These are phyloP conservation scores for Drosophila macrospina DNA, from an alignment of 2,888 invertebrate species.

Conservation along the genomic window DNA sequence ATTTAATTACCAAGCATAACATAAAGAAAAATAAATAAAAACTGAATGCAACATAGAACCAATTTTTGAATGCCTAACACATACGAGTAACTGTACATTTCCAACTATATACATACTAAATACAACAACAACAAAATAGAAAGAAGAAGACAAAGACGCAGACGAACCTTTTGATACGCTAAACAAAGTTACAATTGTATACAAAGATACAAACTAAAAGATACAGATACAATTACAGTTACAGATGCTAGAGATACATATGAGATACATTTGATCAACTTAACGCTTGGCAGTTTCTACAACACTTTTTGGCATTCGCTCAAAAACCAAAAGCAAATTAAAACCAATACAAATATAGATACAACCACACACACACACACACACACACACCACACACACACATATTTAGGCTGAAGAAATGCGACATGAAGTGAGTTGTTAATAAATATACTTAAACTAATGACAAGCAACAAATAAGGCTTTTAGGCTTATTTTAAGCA, in stretches of 20 bases:
- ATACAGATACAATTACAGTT: slow-evolving; percentile 29
- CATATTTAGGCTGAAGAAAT: slow-evolving; percentile 50
- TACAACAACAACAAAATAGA: background rate
- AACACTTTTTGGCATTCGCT: slow-evolving; percentile 38
- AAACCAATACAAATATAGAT: too few species aligned
- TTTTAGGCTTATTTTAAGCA: slow-evolving; percentile 68
- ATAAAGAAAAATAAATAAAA: too few species aligned
- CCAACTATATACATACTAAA: slow-evolving; percentile 29
- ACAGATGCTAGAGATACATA: slow-evolving; percentile 12
- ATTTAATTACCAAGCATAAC: slow-evolving; percentile 18
- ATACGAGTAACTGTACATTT: slow-evolving; percentile 65
- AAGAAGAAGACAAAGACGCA: background rate
- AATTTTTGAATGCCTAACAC: slow-evolving; percentile 66
- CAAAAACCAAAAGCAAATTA: background rate
- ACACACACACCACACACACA: slow-evolving; percentile 9
- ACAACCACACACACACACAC: slow-evolving; percentile 1
- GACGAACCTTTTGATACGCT: slow-evolving; percentile 59
- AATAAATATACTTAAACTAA: slow-evolving; percentile 44
- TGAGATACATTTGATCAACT: slow-evolving; percentile 30
- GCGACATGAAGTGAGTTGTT: slow-evolving; percentile 55
- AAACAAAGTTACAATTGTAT: slow-evolving; percentile 38
- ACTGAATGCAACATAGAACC: slow-evolving; percentile 71
- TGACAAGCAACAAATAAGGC: slow-evolving; percentile 55
- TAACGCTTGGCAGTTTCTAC: slow-evolving; percentile 27
- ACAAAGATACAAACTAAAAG: slow-evolving; percentile 24